A percentile compares a stretch with the other conserved stretches of the same genome.
Evolutionary conservation across 2,113 vertebrate genomes (phyloP).

Genomic region (Eulacestoma nigropectus): DNA sequence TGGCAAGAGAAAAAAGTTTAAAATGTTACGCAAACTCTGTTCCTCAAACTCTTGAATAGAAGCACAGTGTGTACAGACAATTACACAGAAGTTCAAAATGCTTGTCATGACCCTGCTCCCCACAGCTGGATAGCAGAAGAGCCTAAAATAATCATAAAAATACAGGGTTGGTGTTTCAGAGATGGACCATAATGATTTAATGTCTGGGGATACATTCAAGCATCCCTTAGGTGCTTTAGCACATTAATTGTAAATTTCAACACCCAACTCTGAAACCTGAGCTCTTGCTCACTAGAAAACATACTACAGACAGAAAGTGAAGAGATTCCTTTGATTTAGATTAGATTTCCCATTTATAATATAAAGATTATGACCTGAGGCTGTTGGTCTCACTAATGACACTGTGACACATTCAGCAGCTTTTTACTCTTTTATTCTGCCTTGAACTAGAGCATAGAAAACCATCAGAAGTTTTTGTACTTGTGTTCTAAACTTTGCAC

Average conservation of each 20-base stretch:
- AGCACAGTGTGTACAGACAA: background rate
- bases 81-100: background rate
- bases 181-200: background rate
- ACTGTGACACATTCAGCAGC: background rate
- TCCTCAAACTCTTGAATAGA: background rate
- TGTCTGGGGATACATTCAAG: background rate
- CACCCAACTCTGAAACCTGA: background rate
- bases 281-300: background rate
- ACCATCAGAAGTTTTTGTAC: background rate
- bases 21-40: background rate
- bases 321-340: background rate
- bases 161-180: background rate
- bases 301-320: background rate
- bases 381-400: background rate
- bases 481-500: background rate
- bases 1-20: background rate
- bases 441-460: background rate
- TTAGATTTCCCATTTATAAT: background rate
- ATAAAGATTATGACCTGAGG: background rate
- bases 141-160: background rate
- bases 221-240: background rate
- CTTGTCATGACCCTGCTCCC: background rate
- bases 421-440: background rate
- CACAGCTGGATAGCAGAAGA: background rate
- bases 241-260: background rate